Evolutionary conservation across 2,797 vertebrate species (phyloP), one percentile per base, ranked within the genome.

Genomic region (Silurus aristotelis): DNA sequence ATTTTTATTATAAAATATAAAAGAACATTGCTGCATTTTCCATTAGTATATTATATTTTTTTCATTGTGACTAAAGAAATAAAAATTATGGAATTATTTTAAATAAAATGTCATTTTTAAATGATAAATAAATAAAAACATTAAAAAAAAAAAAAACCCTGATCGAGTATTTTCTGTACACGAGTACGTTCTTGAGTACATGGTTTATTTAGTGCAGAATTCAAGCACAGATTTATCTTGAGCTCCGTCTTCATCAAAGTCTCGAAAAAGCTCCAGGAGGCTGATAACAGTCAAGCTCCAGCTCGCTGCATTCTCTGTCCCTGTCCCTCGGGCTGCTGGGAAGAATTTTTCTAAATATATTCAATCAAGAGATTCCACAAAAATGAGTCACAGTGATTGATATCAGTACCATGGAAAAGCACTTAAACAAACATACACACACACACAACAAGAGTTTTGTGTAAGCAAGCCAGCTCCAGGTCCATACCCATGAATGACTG

Each of bases 401-500:
- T 27, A 52, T 66, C 61, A 27, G 1, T 52, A n/a, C 43, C n/a
- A n/a, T 20, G 15, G 31, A 48, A 38, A 46, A 80, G 38, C 13
- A 46, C 6, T 20, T 17, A 15, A 7, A 15, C 58, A 4, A 1
- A 56, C 55, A 60, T 17, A 60, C 58, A 60, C 8, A 83, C 3
- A 60, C 31, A 76, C 67, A 60, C 56, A 60, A 19, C 0, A 0
- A 38, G 31, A 5, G 60, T 48, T 31, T 46, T 46, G 12, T 64
- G 8, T 43, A 48, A 64, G n/a, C 78, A 55, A 20, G 71, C 87
- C 64, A 25, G 25, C 46, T 78, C 68, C 75, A 5, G 20, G n/a
- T 58, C 17, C 6, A 1, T 72, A 46, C 79, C 81, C 56, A 80
- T 91, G 88, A 89, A 84, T 85, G 89, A 89, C 87, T 90, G 87